Conservation (phyloP, 2,113 vertebrate genomes). For the Rhabdornis inornatus region DNA sequence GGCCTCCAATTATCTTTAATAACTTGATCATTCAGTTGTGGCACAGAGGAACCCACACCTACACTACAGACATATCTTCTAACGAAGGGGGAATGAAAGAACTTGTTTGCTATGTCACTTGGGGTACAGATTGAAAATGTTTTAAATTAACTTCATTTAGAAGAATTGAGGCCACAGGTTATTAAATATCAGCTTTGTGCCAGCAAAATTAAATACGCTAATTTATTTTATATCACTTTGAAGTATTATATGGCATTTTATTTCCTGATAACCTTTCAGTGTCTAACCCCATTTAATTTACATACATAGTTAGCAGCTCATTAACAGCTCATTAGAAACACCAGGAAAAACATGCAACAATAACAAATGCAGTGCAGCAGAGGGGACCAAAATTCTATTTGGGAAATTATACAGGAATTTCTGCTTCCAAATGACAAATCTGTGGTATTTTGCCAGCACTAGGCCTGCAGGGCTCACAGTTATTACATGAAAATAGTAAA, state of each 20-base stretch:
- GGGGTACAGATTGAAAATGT: neutral
- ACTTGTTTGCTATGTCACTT: neutral
- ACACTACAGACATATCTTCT: neutral
- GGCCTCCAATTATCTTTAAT: neutral
- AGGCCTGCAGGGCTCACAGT: constrained; percentile 26
- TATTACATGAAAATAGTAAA: constrained; percentile 64
- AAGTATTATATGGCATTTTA: constrained; percentile 52
- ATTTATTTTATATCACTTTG: constrained; percentile 45
- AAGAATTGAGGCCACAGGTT: constrained; percentile 8
- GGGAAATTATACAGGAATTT: constrained; percentile 39
- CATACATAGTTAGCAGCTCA: constrained; percentile 76
- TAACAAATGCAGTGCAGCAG: constrained; percentile 70
- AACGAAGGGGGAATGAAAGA: neutral
- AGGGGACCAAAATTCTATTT: constrained; percentile 60
- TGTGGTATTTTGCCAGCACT: constrained; percentile 38
- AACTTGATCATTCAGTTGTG: neutral
- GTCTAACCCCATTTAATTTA: constrained; percentile 70
- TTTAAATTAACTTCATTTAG: constrained; percentile 33
- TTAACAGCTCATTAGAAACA: constrained; percentile 76
- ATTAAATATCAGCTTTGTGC: constrained; percentile 47
- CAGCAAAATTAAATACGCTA: constrained; percentile 49
- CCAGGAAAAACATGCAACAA: constrained; percentile 64
- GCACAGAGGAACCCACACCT: neutral
- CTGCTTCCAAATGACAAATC: constrained; percentile 42
- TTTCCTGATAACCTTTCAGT: constrained; percentile 47